Conservation (phyloP, 2,797 vertebrate species). For the Poecilia picta region DNA sequence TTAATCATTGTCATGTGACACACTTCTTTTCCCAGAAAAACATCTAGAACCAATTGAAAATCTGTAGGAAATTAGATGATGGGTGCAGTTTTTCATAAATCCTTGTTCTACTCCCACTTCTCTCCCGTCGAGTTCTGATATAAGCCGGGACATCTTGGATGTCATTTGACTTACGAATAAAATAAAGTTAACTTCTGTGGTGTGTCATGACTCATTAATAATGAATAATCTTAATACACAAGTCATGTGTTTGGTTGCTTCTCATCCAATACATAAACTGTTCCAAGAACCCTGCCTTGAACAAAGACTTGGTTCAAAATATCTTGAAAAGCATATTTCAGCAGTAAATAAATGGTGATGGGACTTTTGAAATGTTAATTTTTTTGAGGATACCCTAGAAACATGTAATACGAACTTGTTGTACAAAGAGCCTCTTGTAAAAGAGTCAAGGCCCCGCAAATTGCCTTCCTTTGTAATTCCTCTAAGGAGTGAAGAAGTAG, state of each 20-base stretch:
- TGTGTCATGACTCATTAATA: not conserved
- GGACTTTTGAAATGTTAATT: not conserved
- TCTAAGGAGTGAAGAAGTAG: conserved; percentile 14
- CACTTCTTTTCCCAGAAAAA: not conserved
- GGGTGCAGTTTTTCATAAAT: not conserved
- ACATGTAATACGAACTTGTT: not conserved
- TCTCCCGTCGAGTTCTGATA: not conserved
- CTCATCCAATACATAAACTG: not conserved
- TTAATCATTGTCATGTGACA: not conserved
- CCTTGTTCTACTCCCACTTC: not conserved
- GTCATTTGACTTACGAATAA: not conserved
- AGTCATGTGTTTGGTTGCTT: not conserved
- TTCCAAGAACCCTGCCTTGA: not conserved
- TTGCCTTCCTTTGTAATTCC: conserved; percentile 9
- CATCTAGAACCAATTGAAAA: not conserved
- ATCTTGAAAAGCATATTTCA: not conserved
- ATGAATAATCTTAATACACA: not conserved
- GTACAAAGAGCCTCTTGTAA: not conserved
- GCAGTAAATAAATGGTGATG: not conserved
- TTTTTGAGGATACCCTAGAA: not conserved
- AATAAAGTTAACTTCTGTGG: no score
- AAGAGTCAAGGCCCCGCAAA: not conserved
- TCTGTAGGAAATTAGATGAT: not conserved
- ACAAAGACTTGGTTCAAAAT: not conserved
- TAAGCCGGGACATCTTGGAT: not conserved